Base-by-base conservation (phyloP, 2,888 invertebrate species). In the Elmis aenea region DNA sequence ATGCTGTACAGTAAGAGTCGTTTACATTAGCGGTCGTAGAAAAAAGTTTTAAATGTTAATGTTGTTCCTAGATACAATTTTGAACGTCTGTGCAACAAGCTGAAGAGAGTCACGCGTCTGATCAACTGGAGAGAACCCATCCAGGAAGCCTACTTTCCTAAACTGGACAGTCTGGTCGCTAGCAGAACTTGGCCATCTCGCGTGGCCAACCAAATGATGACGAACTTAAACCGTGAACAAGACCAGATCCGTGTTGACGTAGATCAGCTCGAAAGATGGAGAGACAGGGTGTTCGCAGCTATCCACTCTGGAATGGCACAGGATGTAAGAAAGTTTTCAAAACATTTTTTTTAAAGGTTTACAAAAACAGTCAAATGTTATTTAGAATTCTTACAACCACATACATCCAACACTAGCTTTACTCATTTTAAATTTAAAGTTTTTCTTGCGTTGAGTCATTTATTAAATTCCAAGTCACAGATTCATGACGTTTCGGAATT, bases 171-270 rank as follows among this genome's bases (percentile, higher is more conserved):
- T 1, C 69, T 81, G 47, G 82, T 86, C 2, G 77, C 87, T 12
- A 83, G 83, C 53, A 71, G 85, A 1, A 71, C 81, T 2, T 88
- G 83, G 83, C 84, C 87, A 0, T 76, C 85, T 0, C 74, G 87
- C 50, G 78, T 80, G 22, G 68, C 70, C 0, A 70, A 71, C 25
- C 72, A 78, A 1, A 52, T 49, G 0, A 54, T 83, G 2, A 62
- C 68, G 8, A 81, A 86, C 57, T 47, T 87, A 18, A 76, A 79
- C 57, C 75, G 86, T 2, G 77, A 80, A 10, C 71, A 73, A 1
- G 84, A 86, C 62, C 75, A 77, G 58, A 72, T 86, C 48, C 70
- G 68, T 34, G 65, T 78, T 18, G 84, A 85, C 51, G 67, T 88
- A 3, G 71, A 75, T 8, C 79, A 83, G 51, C 47, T 89, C 62